Evolutionary conservation across 2,797 vertebrate species (phyloP).

Genomic region (Chaetodon trifasciatus): DNA sequence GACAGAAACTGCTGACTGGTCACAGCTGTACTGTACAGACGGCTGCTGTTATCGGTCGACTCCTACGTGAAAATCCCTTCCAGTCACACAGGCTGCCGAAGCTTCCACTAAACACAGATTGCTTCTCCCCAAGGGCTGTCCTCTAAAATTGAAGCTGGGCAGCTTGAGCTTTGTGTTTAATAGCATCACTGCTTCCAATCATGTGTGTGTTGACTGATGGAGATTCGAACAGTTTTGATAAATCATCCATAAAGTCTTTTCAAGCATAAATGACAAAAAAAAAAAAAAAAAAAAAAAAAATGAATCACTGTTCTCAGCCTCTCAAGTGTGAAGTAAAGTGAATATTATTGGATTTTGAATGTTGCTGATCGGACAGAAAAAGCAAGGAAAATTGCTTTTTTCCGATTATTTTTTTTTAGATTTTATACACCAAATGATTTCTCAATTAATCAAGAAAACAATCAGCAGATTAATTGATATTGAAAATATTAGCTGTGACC

Average conservation of each 20-base stretch:
- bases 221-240: not conserved
- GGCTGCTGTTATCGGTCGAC: conserved; percentile 29
- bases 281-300: too few species aligned
- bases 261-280: not conserved
- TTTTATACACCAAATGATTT: not conserved
- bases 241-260: not conserved
- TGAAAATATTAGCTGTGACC: not conserved
- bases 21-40: conserved; percentile 48
- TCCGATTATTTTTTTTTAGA: not conserved
- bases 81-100: not conserved
- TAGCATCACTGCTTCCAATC: conserved; percentile 1
- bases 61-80: conserved; percentile 16
- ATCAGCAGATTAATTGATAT: not conserved
- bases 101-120: conserved; percentile 2
- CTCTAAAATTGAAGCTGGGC: conserved; percentile 7
- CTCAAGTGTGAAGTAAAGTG: not conserved
- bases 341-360: not conserved
- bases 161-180: not conserved
- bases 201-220: not conserved
- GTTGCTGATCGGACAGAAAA: too few species aligned
- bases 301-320: not conserved
- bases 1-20: conserved; percentile 68
- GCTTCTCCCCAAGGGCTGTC: not conserved
- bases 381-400: not conserved
- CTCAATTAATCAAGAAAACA: not conserved